Base-by-base conservation (phyloP, 2,888 invertebrate species). In the Euzetes globulus region DNA sequence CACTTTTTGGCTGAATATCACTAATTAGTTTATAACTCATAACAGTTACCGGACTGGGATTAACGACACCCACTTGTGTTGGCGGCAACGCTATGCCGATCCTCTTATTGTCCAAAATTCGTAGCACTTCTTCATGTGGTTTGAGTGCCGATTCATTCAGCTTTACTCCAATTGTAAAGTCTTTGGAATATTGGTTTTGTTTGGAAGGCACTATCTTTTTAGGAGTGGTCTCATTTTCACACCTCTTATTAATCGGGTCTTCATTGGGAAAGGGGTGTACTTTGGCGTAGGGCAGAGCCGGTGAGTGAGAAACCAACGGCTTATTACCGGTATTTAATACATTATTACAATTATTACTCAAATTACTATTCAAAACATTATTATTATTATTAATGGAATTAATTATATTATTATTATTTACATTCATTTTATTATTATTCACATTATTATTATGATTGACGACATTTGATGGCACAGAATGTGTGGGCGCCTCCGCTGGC, bases 201-300 rank as follows among this genome's bases (percentile, higher is more conserved):
- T 65, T 33, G 19, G 68, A 68, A 2, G 68, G 22, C 15, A 68
- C 19, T 41, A 71, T 71, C 47, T 71, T 52, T 29, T 71, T 71
- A 50, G 71, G 71, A 6, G 55, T 71, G 4, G 71, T 71, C 22
- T 71, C 71, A 5, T 71, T 55, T 7, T 33, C 52, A n/a, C 29
- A 33, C 52, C 52, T 71, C 47, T 9, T 55, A n/a, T 11, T 47
- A 9, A 33, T 19, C 13, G 33, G 52, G 11, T 58, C 58, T 13
- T 45, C 60, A 37, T 22, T 45, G 15, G 72, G 60, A 33, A 74
- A 55, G 29, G 74, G 74, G 22, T 74, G 74, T 11, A 74, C 74
- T 37, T 74, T 75, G 19, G 63, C 72, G 68, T 71, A 75, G n/a
- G 71, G 75, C 27, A 75, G 25, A 25, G 71, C 58, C 6, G 75